Evolutionary conservation across 2,113 vertebrate species (phyloP).

Genomic region (Lepus europaeus): DNA sequence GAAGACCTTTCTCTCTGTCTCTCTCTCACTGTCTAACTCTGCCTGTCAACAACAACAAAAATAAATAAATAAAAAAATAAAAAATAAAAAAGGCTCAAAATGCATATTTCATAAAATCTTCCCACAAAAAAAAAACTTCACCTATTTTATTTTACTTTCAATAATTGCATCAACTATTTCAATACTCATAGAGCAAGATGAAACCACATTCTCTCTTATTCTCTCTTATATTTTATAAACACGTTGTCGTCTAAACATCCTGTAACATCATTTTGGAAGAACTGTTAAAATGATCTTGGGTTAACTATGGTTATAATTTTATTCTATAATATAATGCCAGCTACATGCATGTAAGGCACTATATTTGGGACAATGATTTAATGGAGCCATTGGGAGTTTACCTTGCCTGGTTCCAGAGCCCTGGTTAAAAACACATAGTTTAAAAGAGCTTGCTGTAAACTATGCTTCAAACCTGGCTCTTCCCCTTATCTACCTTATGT

Average conservation of each 20-base stretch:
- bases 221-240: not conserved
- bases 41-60: too few species aligned
- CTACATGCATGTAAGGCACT: not conserved
- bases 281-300: not conserved
- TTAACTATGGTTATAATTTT: not conserved
- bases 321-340: not conserved
- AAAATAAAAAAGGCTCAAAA: too few species aligned
- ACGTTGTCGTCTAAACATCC: not conserved
- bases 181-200: not conserved
- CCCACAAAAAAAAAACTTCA: not conserved
- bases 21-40: too few species aligned
- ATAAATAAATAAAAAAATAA: too few species aligned
- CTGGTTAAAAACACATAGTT: not conserved
- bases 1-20: too few species aligned
- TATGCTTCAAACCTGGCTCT: not conserved
- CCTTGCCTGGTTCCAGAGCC: not conserved
- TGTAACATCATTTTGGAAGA: not conserved
- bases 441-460: not conserved
- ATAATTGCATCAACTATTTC: not conserved
- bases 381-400: not conserved
- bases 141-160: not conserved
- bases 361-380: not conserved
- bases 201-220: not conserved
- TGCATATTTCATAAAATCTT: not conserved
- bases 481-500: fast-evolving